Evolutionary conservation across 35 echinoderm and acorn worm species (phyloP), one percentile per base, ranked within the genome.

Genomic region (Holothuria glaberrima): DNA sequence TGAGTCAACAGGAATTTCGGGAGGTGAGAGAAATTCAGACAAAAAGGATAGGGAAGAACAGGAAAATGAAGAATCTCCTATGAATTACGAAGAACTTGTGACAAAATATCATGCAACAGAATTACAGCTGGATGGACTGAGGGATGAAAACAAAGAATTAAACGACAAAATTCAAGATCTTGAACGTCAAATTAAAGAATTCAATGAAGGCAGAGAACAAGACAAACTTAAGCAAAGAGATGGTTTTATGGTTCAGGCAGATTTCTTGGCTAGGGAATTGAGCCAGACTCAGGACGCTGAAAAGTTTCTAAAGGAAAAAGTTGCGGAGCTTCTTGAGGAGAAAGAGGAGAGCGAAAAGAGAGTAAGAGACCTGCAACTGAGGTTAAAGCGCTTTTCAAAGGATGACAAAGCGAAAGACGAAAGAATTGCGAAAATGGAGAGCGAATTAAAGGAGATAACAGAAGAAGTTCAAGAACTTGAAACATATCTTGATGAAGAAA

Each of bases 351-450:
- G 91, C 46, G 97, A 99, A 44, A 85, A 88, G 35, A 94, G 92
- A 71, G 84, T 90, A 31, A 99, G 91, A 74, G 97, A 99, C 44
- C 63, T 99, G 54, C 97, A 99, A 65, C 74, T 99, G 54, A 77
- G 97, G 30, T 74, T 99, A 41, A 99, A 99, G 76, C 80, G 97
- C 9, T 99, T 99, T 57, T 91, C 83, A 33, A 99, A 99, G 60
- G 97, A 99, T 71, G 97, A 99, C 58, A 91, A 95, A 86, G 91
- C 93, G 2, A 99, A 99, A 52, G 97, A 99, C 56, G 93, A 94
- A 25, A 63, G 97, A 38, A 90, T 99, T 22, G 86, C 82, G 16
- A 94, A 89, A 61, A 74, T 91, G 85, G 97, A 99, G 58, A 61
- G 20, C 20, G 97, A 99, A 33, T 83, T 99, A 20, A 83, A 94